Percentiles rank a stretch among this genome's conserved stretches.
Evolutionary conservation across 2,797 vertebrate genomes (phyloP).

Genomic region (Mus caroli): DNA sequence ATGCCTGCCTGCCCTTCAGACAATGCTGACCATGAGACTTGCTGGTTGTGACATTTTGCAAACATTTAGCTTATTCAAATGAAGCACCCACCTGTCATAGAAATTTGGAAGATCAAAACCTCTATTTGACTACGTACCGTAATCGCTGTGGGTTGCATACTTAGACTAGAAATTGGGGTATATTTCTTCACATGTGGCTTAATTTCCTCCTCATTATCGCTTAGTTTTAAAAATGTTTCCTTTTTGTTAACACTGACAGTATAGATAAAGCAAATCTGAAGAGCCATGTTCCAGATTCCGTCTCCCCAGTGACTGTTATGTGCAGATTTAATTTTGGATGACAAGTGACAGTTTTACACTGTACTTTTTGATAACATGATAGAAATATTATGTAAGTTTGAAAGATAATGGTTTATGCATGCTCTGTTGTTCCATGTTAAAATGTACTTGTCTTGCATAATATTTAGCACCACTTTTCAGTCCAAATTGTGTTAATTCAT

Average conservation of each 20-base stretch:
- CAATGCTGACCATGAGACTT: background rate
- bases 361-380: constrained; percentile 41
- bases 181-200: background rate
- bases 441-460: constrained; percentile 57
- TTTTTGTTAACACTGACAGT: background rate
- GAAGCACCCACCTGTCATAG: constrained; percentile 45
- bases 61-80: constrained; percentile 36
- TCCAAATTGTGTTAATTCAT: constrained; percentile 58
- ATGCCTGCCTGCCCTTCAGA: background rate
- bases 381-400: constrained; percentile 60
- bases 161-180: constrained; percentile 7
- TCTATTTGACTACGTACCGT: background rate
- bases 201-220: background rate
- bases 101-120: constrained; percentile 57
- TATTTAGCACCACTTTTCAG: constrained; percentile 73
- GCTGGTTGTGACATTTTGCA: background rate
- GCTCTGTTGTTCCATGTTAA: constrained; percentile 63
- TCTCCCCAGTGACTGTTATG: background rate
- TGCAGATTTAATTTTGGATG: constrained; percentile 56
- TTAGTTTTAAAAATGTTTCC: constrained; percentile 34
- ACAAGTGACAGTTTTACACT: constrained; percentile 45
- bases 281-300: background rate
- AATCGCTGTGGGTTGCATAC: background rate
- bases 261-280: background rate
- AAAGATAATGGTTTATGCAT: constrained; percentile 64